These are phyloP conservation scores for Macroteleia sp. DNA, from an alignment of 2,888 invertebrate genomes.

Conservation along the genomic window DNA sequence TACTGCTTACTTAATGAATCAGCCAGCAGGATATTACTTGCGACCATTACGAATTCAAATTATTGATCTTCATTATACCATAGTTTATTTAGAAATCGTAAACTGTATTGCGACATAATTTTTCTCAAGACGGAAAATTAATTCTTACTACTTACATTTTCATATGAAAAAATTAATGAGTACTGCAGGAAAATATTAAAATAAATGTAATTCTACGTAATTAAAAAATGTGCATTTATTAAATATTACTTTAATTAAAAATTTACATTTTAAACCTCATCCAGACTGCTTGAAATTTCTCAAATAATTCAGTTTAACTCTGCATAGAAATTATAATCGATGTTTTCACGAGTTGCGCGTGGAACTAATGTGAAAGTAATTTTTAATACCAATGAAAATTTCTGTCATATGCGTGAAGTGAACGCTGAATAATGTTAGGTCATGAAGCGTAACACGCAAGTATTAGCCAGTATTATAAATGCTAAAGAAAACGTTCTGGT, in stretches of 20 bases:
- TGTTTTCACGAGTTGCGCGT: slow-evolving; percentile 10
- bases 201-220: no score
- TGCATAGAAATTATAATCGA: slow-evolving; percentile 6
- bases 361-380: slow-evolving; percentile 17
- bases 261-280: no score
- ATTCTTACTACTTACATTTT: no score
- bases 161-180: no score
- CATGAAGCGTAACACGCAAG: slow-evolving; percentile 22
- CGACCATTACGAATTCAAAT: slow-evolving; percentile 22
- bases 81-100: slow-evolving; percentile 9
- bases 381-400: slow-evolving; percentile 7
- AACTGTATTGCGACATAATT: neutral
- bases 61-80: slow-evolving; percentile 3
- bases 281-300: neutral
- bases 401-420: slow-evolving; percentile 24
- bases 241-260: no score
- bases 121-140: no score
- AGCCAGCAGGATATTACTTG: slow-evolving; percentile 19
- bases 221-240: no score
- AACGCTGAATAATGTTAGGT: slow-evolving; percentile 27
- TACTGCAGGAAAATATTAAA: no score
- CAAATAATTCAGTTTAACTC: slow-evolving; percentile 3
- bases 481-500: slow-evolving; percentile 36
- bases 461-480: slow-evolving; percentile 33
- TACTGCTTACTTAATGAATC: slow-evolving; percentile 18